phyloP scores from a whole-genome alignment of 2,797 vertebrate genomes.

The Glossophaga mutica region DNA sequence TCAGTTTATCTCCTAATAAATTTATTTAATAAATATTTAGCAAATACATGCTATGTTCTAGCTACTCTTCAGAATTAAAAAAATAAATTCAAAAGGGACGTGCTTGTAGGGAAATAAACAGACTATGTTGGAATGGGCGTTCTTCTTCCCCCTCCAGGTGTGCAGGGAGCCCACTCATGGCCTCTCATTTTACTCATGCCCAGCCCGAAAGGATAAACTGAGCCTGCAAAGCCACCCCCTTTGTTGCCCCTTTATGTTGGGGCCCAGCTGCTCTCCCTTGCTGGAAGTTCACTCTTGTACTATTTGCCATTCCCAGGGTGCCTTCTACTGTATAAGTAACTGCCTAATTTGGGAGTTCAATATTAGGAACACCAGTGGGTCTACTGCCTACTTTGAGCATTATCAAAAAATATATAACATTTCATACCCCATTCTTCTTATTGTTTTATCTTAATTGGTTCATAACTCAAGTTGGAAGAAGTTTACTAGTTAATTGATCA shows the following conservation, averaged over 20 bases:
- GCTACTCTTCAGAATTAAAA: not conserved
- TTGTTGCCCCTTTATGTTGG: not conserved
- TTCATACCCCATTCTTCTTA: not conserved
- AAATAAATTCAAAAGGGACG: not conserved
- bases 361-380: not conserved
- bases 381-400: not conserved
- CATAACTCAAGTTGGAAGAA: not conserved
- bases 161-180: not conserved
- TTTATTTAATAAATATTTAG: not conserved
- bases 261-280: not conserved
- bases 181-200: not conserved
- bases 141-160: not conserved
- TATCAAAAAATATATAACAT: not conserved
- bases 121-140: not conserved
- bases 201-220: not conserved
- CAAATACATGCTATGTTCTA: not conserved
- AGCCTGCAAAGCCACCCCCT: fast-evolving
- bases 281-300: not conserved
- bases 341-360: not conserved
- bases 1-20: not conserved
- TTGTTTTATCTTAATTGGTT: not conserved
- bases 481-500: not conserved
- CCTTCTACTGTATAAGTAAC: not conserved
- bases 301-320: not conserved
- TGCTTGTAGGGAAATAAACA: not conserved